phyloP scores from a whole-genome alignment of 2,888 invertebrate species.

The Lissonota sp. region DNA sequence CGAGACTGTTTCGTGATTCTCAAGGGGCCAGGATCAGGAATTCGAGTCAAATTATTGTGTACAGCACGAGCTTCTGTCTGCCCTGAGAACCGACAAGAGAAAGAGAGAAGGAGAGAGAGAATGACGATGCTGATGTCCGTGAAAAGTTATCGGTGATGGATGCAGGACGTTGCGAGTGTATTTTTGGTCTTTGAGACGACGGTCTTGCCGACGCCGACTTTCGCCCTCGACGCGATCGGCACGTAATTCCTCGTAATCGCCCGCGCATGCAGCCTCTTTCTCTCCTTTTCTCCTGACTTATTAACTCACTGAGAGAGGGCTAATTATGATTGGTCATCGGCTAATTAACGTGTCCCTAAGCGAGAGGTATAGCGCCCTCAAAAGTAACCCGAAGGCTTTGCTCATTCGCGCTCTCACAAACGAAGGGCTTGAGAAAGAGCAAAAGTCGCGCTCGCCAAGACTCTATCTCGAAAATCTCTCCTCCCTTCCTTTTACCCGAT shows the following conservation, averaged over 20 bases:
- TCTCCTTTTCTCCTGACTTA: constrained; percentile 65
- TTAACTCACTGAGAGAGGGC: constrained; percentile 70
- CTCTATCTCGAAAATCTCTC: constrained; percentile 57
- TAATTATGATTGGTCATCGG: constrained; percentile 75
- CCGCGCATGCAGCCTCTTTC: too few relatives aligned
- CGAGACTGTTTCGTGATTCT: background rate
- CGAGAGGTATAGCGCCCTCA: constrained; percentile 50
- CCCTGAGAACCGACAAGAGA: constrained; percentile 2
- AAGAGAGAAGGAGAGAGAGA: constrained; percentile 11
- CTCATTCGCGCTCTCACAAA: background rate
- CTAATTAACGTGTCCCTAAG: constrained; percentile 74
- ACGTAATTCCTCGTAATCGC: constrained; percentile 69
- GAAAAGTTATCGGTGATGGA: constrained; percentile 13
- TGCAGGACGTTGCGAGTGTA: background rate
- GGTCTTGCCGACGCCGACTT: constrained; percentile 44
- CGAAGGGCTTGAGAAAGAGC: constrained; percentile 21
- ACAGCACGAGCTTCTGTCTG: background rate
- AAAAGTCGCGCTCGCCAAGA: constrained; percentile 56
- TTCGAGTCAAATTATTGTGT: constrained; percentile 38
- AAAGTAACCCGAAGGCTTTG: constrained; percentile 26
- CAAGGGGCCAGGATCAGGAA: constrained; percentile 7
- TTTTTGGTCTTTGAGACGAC: constrained; percentile 48
- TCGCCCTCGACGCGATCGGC: constrained; percentile 49
- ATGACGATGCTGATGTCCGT: constrained; percentile 55
- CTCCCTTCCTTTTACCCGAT: constrained; percentile 45